Base-by-base conservation (phyloP, 2,888 invertebrate species). In the Paralinhomoeus sp. region DNA sequence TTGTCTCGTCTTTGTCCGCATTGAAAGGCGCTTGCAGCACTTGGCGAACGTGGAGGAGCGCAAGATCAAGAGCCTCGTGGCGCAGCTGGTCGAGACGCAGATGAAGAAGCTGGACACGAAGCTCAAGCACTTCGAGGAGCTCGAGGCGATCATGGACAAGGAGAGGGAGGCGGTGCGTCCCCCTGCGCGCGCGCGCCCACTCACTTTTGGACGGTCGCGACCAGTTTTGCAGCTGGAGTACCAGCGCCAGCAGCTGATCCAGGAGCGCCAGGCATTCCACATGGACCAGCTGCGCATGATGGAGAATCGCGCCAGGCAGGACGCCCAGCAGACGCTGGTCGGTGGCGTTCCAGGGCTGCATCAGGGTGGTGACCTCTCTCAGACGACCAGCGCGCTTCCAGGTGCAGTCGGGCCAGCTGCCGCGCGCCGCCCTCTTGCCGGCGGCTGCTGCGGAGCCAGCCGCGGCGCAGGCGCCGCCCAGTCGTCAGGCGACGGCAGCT, bases 31-130 rank as follows among this genome's bases (percentile, higher is more conserved):
- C n/a, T n/a, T 56, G 5, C 54, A 69, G 67, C 93, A 99, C 64
- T 71, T 99, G 52, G 93, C 97, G 1, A 87, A 87, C 1, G 80
- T 97, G 3, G 97, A 97, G 67, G 97, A 97, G 64, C 71, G 93
- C 18, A 91, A 93, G 68, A 99, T 99, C 57, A 97, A 97, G 66
- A 84, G 85, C 0, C 69, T 99, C 20, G 97, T 99, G 0, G 97
- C 97, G 0, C 68, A 97, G 40, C 71, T 97, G 5, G 97, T 97
- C 1, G 97, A 99, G 66, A 97, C 97, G 0, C 97, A 97, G 71
- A 93, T 99, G 93, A 97, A 97, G 69, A 97, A 97, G 62, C 67
- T 99, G 42, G 97, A 99, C 69, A 91, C 97, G 53, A 97, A 97
- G 64, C 66, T 99, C 49, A 70, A 89, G 2, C 97, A 99, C 65